phyloP scores from a whole-genome alignment of 2,797 vertebrate genomes.

The Peromyscus nudipes region DNA sequence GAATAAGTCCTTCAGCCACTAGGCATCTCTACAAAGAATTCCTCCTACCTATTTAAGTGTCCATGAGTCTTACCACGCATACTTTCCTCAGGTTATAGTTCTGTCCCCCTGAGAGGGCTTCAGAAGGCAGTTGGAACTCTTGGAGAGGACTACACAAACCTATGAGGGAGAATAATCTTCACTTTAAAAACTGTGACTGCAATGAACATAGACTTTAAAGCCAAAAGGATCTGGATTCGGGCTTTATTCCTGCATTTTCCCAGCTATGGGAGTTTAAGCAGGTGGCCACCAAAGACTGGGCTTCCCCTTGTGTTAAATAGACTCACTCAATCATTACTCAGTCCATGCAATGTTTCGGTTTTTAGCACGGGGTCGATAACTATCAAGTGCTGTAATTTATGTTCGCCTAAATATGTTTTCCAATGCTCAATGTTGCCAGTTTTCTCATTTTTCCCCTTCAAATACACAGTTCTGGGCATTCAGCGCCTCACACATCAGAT shows the following conservation, averaged over 20 bases:
- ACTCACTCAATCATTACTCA: background rate
- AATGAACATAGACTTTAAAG: background rate
- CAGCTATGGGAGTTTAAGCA: background rate
- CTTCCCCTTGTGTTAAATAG: conserved; percentile 11
- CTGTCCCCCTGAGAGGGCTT: background rate
- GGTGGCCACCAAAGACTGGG: background rate
- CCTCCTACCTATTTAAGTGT: too few species aligned
- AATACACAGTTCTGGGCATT: background rate
- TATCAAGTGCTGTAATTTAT: background rate
- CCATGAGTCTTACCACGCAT: too few species aligned
- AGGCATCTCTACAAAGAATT: background rate
- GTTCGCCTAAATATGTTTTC: background rate
- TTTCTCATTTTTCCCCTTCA: background rate
- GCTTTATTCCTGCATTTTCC: background rate
- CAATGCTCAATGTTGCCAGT: background rate
- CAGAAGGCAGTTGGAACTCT: background rate
- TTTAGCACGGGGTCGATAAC: background rate
- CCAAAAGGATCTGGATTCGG: background rate
- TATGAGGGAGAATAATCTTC: background rate
- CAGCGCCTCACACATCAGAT: background rate
- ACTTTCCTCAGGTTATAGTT: background rate
- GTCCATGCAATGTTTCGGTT: background rate
- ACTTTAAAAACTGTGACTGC: background rate
- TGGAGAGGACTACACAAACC: background rate
- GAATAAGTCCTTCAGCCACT: background rate